Conservation (phyloP, 2,888 invertebrate genomes). For the Agrypnus murinus region DNA sequence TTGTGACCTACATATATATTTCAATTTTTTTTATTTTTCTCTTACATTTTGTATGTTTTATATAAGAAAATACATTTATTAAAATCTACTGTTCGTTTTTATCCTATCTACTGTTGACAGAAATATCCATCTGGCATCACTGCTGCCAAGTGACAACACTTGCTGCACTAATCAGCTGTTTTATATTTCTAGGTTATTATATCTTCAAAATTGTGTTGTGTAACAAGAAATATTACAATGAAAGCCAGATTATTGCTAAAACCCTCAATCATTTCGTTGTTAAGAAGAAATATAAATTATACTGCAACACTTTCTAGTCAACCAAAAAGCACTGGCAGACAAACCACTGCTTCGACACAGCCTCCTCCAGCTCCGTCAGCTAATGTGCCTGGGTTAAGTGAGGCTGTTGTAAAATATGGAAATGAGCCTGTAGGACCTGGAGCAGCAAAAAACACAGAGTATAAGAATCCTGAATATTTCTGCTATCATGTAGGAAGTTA, state of each 20-base stretch:
- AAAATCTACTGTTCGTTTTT: no score
- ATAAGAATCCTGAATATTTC: constrained; percentile 93
- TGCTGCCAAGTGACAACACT: no score
- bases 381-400: constrained; percentile 80
- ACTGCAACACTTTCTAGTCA: background rate
- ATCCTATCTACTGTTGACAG: no score
- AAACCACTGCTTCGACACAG: background rate
- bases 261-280: no score
- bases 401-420: constrained; percentile 74
- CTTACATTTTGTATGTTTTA: no score
- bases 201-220: constrained; percentile 18
- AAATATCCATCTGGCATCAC: no score
- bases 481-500: constrained; percentile 85
- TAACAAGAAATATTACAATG: background rate
- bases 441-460: constrained; percentile 79
- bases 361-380: background rate
- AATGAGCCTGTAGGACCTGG: constrained; percentile 81
- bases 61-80: no score
- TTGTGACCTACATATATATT: no score
- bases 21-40: no score
- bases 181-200: background rate
- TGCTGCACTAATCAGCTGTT: no score
- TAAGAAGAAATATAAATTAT: no score
- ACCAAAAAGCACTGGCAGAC: background rate
- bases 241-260: no score